These are phyloP conservation scores for Geodia barretti DNA, from an alignment of 37 sponge, comb jelly and placozoan species.

Conservation along the genomic window DNA sequence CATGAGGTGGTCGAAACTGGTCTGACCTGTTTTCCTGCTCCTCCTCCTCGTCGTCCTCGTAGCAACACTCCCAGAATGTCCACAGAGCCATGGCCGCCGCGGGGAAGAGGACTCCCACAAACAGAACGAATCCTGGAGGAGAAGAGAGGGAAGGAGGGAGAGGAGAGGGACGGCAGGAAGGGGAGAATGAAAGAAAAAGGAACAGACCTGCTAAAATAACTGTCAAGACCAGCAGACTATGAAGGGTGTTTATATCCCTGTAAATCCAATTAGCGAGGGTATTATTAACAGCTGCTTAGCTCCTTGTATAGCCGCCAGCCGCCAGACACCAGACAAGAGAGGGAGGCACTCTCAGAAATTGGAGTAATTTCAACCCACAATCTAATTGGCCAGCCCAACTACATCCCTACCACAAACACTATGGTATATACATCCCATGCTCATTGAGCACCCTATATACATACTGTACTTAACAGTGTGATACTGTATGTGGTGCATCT, in stretches of 20 bases:
- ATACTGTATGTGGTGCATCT: no score
- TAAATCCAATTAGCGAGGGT: no score
- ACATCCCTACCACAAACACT: no score
- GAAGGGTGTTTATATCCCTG: no score
- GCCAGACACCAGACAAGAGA: neutral
- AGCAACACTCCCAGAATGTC: conserved; percentile 54
- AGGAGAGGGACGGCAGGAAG: no score
- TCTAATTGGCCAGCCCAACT: neutral
- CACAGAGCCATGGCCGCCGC: conserved; percentile 28
- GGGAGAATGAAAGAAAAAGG: neutral
- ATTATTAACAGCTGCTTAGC: no score
- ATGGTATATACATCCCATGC: no score
- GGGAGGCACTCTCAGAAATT: neutral
- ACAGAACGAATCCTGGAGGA: conserved; percentile 36
- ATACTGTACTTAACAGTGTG: no score
- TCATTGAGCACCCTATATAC: no score
- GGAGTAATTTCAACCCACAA: neutral
- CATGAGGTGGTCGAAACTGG: no score
- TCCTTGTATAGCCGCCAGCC: neutral
- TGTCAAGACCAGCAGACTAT: neutral
- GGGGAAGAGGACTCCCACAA: conserved; percentile 49
- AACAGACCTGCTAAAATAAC: neutral
- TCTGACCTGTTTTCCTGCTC: conserved; percentile 37
- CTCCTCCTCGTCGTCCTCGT: conserved; percentile 35
- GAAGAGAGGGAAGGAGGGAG: neutral